These are phyloP conservation scores for Galago senegalensis DNA, from an alignment of 2,797 vertebrate species.

Conservation along the genomic window DNA sequence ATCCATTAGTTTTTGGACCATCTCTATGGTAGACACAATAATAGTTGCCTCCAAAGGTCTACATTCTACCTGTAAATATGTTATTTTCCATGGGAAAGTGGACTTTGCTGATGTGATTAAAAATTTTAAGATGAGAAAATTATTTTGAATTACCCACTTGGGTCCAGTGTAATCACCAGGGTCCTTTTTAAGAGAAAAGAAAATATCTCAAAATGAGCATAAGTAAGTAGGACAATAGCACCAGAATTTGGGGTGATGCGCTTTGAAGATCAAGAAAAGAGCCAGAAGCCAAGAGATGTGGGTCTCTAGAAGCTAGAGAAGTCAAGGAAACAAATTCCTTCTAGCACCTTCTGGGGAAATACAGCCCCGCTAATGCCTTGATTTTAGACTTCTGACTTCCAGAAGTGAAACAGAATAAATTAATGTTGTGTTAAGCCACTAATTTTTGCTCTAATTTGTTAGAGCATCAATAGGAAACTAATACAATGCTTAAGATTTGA, in stretches of 20 bases:
- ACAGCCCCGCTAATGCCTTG: not conserved
- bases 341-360: not conserved
- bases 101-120: not conserved
- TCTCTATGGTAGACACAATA: not conserved
- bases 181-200: not conserved
- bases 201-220: not conserved
- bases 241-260: not conserved
- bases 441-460: not conserved
- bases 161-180: not conserved
- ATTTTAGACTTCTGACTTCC: not conserved
- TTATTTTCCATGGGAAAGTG: not conserved
- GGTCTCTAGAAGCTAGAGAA: not conserved
- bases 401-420: not conserved
- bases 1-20: not conserved
- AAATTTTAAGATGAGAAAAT: not conserved
- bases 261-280: not conserved
- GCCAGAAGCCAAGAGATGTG: rapidly evolving
- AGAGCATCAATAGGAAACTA: not conserved
- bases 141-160: not conserved
- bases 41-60: not conserved
- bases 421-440: not conserved
- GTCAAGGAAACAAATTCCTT: not conserved
- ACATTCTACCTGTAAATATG: not conserved
- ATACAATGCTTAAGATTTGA: not conserved
- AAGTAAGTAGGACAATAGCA: not conserved